phyloP scores from a whole-genome alignment of 2,888 invertebrate genomes.

The Melanargia galathea region DNA sequence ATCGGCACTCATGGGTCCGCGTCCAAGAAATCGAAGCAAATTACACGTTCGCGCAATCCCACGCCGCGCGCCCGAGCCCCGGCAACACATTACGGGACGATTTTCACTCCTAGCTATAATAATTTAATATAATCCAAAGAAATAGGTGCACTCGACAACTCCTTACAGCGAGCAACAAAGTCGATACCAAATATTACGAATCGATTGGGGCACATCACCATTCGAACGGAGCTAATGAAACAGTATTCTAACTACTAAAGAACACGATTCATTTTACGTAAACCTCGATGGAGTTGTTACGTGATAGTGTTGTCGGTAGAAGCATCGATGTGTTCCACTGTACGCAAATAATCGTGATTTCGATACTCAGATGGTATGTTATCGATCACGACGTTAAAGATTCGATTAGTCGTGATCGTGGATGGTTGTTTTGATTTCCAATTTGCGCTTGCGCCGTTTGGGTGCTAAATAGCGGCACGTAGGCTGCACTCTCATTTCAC shows the following conservation, averaged over 20 bases:
- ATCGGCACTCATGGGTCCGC: constrained; percentile 67
- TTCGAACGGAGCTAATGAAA: neutral
- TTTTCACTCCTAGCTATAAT: constrained; percentile 82
- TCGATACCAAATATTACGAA: constrained; percentile 26
- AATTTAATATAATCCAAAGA: constrained; percentile 83
- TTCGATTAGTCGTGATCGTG: constrained; percentile 79
- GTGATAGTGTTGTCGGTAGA: constrained; percentile 24
- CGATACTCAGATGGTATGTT: constrained; percentile 76
- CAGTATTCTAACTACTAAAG: constrained; percentile 42
- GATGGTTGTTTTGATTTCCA: constrained; percentile 81
- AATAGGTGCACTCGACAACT: constrained; percentile 69
- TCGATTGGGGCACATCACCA: constrained; percentile 13
- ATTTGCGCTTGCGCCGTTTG: constrained; percentile 79
- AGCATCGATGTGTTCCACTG: constrained; percentile 43
- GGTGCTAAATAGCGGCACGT: constrained; percentile 81
- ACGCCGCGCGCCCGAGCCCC: constrained; percentile 75
- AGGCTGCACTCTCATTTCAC: constrained; percentile 59
- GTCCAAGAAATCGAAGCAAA: constrained; percentile 65
- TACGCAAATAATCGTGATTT: constrained; percentile 75
- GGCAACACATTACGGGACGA: constrained; percentile 78
- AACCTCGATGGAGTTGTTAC: constrained; percentile 25
- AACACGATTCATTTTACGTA: constrained; percentile 54
- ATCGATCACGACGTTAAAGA: constrained; percentile 78
- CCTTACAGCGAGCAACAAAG: constrained; percentile 36
- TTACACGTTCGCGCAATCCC: constrained; percentile 75